Conservation (phyloP, 2,888 invertebrate species). For the Ophioninae sp. region DNA sequence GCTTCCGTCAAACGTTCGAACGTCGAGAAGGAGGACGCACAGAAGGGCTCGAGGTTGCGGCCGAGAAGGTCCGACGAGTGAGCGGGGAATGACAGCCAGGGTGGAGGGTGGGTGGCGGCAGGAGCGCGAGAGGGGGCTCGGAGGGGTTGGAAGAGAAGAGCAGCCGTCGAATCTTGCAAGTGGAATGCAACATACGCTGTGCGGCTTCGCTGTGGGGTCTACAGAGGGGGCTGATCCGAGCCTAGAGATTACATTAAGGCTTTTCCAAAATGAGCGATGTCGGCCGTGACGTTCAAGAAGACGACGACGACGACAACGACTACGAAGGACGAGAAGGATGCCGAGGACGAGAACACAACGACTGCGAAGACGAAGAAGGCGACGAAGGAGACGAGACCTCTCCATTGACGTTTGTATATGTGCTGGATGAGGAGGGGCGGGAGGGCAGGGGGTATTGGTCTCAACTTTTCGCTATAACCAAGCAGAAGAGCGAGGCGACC, state of each 20-base stretch:
- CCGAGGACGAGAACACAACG: constrained; percentile 64
- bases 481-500: constrained; percentile 18
- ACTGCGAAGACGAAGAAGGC: constrained; percentile 21
- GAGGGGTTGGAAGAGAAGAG: not conserved
- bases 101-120: constrained; percentile 15
- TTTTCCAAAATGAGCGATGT: constrained; percentile 78
- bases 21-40: constrained; percentile 59
- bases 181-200: constrained; percentile 32
- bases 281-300: constrained; percentile 49
- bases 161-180: constrained; percentile 40
- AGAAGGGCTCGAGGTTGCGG: constrained; percentile 41
- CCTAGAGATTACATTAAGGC: constrained; percentile 78
- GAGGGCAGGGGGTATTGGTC: not conserved
- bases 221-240: constrained; percentile 70
- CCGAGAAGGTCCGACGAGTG: constrained; percentile 42
- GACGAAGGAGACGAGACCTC: constrained; percentile 30
- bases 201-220: constrained; percentile 43
- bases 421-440: not conserved
- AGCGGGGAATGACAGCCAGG: constrained; percentile 56
- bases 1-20: constrained; percentile 77
- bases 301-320: constrained; percentile 14
- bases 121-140: no score
- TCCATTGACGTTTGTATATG: constrained; percentile 13
- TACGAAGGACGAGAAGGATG: constrained; percentile 33
- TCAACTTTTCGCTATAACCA: constrained; percentile 34